Evolutionary conservation across 2,113 vertebrate genomes (phyloP).

Genomic region (Recurvirostra avosetta): DNA sequence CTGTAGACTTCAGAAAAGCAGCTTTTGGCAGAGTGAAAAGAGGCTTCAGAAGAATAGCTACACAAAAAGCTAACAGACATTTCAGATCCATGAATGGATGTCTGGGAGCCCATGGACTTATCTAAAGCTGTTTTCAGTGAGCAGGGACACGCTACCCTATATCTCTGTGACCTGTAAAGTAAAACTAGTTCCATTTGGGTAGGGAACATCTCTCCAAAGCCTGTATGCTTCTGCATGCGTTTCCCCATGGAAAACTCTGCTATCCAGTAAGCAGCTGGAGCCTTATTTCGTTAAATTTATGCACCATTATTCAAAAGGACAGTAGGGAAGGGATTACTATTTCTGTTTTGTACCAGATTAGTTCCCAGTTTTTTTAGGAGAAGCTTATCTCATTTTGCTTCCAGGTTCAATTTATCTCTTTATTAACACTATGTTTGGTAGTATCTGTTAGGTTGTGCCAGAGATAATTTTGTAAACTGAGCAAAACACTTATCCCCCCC

Average conservation of each 20-base stretch:
- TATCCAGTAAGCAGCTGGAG: not conserved
- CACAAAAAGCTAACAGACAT: not conserved
- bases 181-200: not conserved
- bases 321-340: not conserved
- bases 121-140: not conserved
- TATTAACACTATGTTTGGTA: not conserved
- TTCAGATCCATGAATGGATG: not conserved
- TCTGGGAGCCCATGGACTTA: not conserved
- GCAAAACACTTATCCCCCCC: not conserved
- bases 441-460: not conserved
- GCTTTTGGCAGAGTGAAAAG: not conserved
- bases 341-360: not conserved
- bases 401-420: not conserved
- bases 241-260: not conserved
- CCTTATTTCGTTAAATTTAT: not conserved
- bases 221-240: not conserved
- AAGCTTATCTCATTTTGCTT: not conserved
- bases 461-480: not conserved
- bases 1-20: not conserved
- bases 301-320: not conserved
- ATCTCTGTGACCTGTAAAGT: not conserved
- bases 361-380: not conserved
- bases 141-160: not conserved
- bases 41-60: not conserved
- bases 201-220: not conserved